Base-by-base conservation (phyloP, 2,888 invertebrate genomes). In the Thecophora atra region DNA sequence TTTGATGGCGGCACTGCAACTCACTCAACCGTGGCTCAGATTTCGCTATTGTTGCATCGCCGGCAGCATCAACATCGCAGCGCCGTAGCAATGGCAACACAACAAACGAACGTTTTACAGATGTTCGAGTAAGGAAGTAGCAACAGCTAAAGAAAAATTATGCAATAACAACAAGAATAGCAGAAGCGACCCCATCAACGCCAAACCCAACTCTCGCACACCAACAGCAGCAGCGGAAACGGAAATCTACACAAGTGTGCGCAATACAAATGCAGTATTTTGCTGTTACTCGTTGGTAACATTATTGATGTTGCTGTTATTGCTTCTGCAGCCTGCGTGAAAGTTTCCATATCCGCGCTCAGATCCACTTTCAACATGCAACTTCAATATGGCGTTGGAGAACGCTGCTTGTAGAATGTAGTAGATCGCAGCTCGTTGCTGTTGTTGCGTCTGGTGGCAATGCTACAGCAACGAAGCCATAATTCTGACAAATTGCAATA, bases 401-500 rank as follows among this genome's bases (percentile, higher is more conserved):
- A 63, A 63, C 2, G 42, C n/a, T 19, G 62, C n/a, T 6, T 24
- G n/a, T 51, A 26, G 13, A 19, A 11, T 54, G 21, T 24, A 37
- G 60, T 64, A 21, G 42, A 24, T 21, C 21, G 17, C 17, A 30
- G 19, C 1, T 30, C 58, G 68, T 37, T 54, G 56, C n/a, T 69
- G n/a, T 28, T 42, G 24, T 42, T 56, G 56, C 21, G 13, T 52
- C 2, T 11, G 30, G 24, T 44, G 60, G 28, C 19, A 26, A 13
- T 4, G 17, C 54, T 54, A n/a, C 54, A 21, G 52, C 60, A 68
- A 19, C n/a, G 52, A 24, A 71, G 42, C 54, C 26, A 67, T 67
- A 56, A 71, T 58, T 71, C 71, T 71, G 71, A 66, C 66, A 71
- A 71, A 71, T 71, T 65, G 71, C 71, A 71, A 56, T 71, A 66